Evolutionary conservation across 2,888 invertebrate species (phyloP).

Genomic region (Gerris lacustris): DNA sequence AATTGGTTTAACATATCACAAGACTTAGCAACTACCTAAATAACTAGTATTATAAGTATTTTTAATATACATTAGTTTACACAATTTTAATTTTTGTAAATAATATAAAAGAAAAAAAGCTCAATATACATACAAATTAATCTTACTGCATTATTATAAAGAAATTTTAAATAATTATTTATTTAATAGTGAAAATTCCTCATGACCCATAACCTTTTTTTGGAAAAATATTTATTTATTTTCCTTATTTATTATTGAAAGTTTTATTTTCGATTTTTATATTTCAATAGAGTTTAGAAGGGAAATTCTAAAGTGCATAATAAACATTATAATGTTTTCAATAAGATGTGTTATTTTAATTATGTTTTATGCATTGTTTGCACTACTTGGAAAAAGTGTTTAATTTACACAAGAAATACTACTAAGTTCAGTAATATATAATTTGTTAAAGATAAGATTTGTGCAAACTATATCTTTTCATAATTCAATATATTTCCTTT

Average conservation of each 20-base stretch:
- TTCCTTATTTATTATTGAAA: conserved; percentile 4
- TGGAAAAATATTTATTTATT: conserved; percentile 5
- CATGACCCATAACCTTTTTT: neutral
- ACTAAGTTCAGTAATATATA: neutral
- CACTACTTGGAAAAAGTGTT: too few species aligned
- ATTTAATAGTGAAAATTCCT: too few species aligned
- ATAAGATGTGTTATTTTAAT: neutral
- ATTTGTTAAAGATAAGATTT: conserved; percentile 9
- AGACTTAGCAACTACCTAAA: neutral
- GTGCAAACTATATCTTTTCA: conserved; percentile 13
- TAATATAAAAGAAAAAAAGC: neutral
- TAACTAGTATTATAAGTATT: neutral
- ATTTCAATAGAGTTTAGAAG: conserved; percentile 10
- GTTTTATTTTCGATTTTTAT: conserved; percentile 10
- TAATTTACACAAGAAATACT: neutral
- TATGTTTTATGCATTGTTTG: too few species aligned
- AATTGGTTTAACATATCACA: neutral
- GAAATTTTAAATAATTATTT: conserved; percentile 4
- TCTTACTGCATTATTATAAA: neutral
- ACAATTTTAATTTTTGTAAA: neutral
- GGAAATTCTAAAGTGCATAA: conserved; percentile 7
- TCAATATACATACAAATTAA: neutral
- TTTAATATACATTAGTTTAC: neutral
- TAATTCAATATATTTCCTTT: conserved; percentile 10
- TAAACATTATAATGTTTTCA: conserved; percentile 10